Evolutionary conservation across 1,140 invertebrate species (phyloP).

Genomic region (Lethocerus indicus): DNA sequence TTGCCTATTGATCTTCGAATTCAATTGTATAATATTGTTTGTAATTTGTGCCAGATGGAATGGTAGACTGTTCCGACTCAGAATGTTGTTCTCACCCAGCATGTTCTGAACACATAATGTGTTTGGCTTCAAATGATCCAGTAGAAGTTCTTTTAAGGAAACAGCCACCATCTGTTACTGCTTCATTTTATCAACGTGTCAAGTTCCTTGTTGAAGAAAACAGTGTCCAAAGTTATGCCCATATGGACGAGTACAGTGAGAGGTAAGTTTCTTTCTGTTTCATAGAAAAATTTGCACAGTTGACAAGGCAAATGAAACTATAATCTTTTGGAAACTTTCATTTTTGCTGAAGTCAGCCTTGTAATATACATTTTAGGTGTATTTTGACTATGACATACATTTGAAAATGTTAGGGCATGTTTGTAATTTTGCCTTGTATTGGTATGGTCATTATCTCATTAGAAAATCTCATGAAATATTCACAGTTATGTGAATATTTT

Average conservation of each 20-base stretch:
- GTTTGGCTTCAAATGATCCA: constrained; percentile 84
- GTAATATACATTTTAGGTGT: too few species aligned
- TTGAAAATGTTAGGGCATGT: too few species aligned
- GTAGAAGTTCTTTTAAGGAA: constrained; percentile 87
- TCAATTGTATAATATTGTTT: too few species aligned
- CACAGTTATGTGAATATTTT: too few species aligned
- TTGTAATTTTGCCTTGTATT: too few species aligned
- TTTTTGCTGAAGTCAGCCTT: too few species aligned
- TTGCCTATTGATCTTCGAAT: too few species aligned
- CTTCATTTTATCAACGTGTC: constrained; percentile 94
- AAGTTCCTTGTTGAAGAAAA: constrained; percentile 98
- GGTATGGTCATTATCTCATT: neutral
- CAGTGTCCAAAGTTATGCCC: constrained; percentile 94
- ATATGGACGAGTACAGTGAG: constrained; percentile 92
- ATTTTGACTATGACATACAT: too few species aligned
- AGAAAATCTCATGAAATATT: neutral
- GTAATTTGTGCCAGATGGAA: constrained; percentile 55
- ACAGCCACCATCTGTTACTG: constrained; percentile 87
- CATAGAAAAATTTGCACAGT: constrained; percentile 13
- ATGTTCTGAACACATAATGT: constrained; percentile 83
- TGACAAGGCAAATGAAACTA: constrained; percentile 9
- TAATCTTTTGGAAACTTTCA: too few species aligned
- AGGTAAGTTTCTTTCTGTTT: constrained; percentile 52
- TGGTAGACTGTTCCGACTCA: constrained; percentile 93
- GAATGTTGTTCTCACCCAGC: constrained; percentile 75